Percentiles rank a stretch among this genome's conserved stretches.
These are phyloP conservation scores for Sterrhoptilus dennistouni DNA, from an alignment of 2,113 vertebrate genomes.

Conservation along the genomic window DNA sequence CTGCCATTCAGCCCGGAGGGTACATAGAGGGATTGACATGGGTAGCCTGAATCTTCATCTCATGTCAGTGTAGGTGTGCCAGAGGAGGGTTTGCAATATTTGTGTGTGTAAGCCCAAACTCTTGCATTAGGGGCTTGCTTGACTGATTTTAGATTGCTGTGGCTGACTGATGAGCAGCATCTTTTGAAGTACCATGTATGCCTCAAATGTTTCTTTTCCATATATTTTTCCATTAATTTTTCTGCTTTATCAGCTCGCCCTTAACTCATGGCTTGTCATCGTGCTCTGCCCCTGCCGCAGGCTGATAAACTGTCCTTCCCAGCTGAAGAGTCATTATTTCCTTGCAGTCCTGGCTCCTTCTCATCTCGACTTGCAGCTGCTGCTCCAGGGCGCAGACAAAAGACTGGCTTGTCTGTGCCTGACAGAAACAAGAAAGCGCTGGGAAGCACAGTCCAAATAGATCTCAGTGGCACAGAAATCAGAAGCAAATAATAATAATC, in stretches of 20 bases:
- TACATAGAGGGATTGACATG: fast-evolving
- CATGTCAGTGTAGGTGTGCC: not conserved
- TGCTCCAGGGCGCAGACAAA: not conserved
- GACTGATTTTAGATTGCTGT: not conserved
- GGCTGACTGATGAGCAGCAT: not conserved
- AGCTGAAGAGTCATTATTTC: not conserved
- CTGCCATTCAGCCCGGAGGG: fast-evolving
- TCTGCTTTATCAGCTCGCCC: not conserved
- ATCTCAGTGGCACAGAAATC: not conserved
- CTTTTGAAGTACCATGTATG: not conserved
- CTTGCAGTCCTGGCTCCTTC: not conserved
- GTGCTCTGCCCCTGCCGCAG: fast-evolving
- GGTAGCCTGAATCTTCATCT: not conserved
- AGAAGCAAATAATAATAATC: not conserved
- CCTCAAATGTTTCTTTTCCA: not conserved
- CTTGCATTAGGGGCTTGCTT: not conserved
- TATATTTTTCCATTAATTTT: not conserved
- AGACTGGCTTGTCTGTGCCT: not conserved
- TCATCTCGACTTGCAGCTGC: not conserved
- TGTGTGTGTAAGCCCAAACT: not conserved
- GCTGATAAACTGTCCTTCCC: not conserved
- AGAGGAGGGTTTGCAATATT: not conserved
- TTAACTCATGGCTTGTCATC: not conserved
- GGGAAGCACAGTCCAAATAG: not conserved
- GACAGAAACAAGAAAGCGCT: not conserved